Evolutionary conservation across 2,888 invertebrate genomes (phyloP), one percentile per base, ranked within the genome.

Genomic region (Fissipunctia ypsillon): DNA sequence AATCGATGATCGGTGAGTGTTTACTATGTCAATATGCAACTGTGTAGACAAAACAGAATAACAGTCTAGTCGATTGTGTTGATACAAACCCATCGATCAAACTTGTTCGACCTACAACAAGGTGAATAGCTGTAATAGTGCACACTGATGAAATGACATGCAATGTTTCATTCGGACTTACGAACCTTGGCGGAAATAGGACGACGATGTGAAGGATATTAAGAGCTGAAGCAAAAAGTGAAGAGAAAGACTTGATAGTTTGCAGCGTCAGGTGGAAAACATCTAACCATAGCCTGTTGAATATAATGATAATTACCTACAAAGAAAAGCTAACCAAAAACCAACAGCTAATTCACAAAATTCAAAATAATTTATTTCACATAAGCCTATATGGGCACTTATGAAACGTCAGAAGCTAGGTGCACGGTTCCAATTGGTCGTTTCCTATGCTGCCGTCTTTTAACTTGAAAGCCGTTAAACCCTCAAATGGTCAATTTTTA

Each of bases 101-200:
- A 80, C 78, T 80, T 81, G 81, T 81, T 80, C 73, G 73, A 60
- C 60, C 77, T 65, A 80, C 16, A 72, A 73, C 67, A 65, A 60
- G 56, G 64, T 60, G 64, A 41, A 80, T 81, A 65, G 63, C 69
- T 74, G 64, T 78, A 63, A 59, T 50, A 67, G 50, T 69, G 45
- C 31, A 41, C 19, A 57, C 12, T 73, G 60, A 76, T 61, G 57
- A 71, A 76, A 68, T 25, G 43, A 65, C 65, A 69, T 69, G 65
- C 69, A 57, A 66, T 65, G 48, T 61, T 69, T 59, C 67, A 65
- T 80, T 66, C 19, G 45, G 48, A 50, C 45, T 41, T 79, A 31
- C 16, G 12, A 60, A 73, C 48, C n/a, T 19, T 65, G 69, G 57
- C 54, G 64, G 56, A 80, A 76, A 63, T 70, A 63, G 56, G 71